Base-by-base conservation (phyloP, 2,113 vertebrate species). In the Pao palembangensis region DNA sequence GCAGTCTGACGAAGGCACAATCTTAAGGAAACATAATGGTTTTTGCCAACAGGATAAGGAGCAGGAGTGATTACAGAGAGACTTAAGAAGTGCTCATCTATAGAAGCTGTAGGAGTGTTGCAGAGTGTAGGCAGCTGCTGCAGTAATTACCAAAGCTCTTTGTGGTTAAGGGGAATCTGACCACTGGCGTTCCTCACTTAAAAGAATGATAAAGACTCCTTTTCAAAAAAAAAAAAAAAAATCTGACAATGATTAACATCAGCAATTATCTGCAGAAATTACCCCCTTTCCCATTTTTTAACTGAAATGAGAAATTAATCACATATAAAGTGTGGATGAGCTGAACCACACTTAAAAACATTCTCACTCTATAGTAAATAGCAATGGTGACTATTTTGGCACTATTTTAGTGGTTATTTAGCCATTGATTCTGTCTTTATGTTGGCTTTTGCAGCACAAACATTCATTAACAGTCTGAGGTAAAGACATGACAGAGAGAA, bases 131-230 rank as follows among this genome's bases (percentile, higher is more conserved):
- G 69, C 82, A 84, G 80, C 74, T 79, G 74, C 56, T 69, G 78
- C 75, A 78, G 78, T 86, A 88, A 90, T 89, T 90, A 90, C 64
- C 76, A 61, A 47, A 64, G 67, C 66, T 75, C 68, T 63, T 53
- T 2, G 14, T 54, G 69, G 73, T 76, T 72, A 71, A 71, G 69
- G 73, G 67, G 55, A 59, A 77, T 67, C 67, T 75, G 83, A 86
- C 87, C 82, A 56, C 49, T 77, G 82, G 62, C 81, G 57, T 67
- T 55, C 16, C 49, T 68, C 58, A 31, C 67, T 73, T 58, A 42
- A 60, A 67, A 70, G 43, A 72, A 76, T 64, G 66, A 51, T 66
- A 67, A 58, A 79, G 71, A 69, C 65, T 63, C 51, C 50, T 75
- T 58, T 51, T 48, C 57, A 66, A 54, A 63, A 38, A 38, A 38